Conservation (phyloP, 2,888 invertebrate species). For the Chymomyza caudatula region DNA sequence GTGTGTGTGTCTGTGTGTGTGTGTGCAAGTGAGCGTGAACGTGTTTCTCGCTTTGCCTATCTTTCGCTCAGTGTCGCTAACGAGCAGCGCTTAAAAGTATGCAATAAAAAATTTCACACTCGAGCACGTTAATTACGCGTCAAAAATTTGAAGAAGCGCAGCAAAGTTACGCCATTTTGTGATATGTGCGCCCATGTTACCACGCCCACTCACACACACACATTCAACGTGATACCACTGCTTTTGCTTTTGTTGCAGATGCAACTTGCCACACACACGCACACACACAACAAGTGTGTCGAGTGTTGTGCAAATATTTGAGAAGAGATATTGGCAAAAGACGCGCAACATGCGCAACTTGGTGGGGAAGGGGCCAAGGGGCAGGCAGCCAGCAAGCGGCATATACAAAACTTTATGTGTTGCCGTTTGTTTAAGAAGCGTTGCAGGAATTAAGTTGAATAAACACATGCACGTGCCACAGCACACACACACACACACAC, state of each 20-base stretch:
- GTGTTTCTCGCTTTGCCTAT: conserved; percentile 43
- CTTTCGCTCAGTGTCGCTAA: conserved; percentile 33
- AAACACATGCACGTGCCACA: conserved; percentile 27
- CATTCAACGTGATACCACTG: too few relatives aligned
- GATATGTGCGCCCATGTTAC: conserved; percentile 2
- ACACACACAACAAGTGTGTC: conserved; percentile 40
- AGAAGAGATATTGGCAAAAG: conserved; percentile 25
- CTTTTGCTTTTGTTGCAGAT: not conserved
- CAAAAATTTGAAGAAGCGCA: conserved; percentile 8
- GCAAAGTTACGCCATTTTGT: not conserved
- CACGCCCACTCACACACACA: conserved; percentile 19
- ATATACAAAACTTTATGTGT: not conserved
- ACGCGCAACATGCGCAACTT: not conserved
- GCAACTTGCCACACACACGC: conserved; percentile 13
- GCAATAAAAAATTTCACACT: conserved; percentile 70
- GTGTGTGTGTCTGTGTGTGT: conserved; percentile 45
- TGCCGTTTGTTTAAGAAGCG: not conserved
- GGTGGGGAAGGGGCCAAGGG: not conserved
- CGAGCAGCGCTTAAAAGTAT: conserved; percentile 62
- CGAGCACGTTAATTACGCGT: conserved; percentile 59
- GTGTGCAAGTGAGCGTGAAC: conserved; percentile 69
- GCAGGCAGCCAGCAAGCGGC: not conserved
- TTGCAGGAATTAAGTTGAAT: conserved; percentile 49
- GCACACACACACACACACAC: not conserved
- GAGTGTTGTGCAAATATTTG: conserved; percentile 50